Percentiles rank a stretch among this genome's conserved stretches.
phyloP scores from a whole-genome alignment of 2,113 vertebrate genomes.

The Erpornis zantholeuca region DNA sequence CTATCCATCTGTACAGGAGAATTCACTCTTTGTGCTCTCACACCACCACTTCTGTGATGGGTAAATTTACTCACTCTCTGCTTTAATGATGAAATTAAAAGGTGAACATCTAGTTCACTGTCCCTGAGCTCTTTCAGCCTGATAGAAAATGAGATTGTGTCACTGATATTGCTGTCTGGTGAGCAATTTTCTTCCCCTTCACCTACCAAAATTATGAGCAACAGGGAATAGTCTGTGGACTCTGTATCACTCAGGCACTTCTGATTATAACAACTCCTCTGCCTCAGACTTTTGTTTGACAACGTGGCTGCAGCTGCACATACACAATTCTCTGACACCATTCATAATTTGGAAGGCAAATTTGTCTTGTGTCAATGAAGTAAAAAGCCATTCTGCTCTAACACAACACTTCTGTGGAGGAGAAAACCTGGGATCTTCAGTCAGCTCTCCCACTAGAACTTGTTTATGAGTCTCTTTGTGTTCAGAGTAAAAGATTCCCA shows the following conservation, averaged over 20 bases:
- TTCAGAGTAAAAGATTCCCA: neutral
- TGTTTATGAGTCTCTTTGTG: neutral
- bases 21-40: neutral
- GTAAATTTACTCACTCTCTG: neutral
- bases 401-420: neutral
- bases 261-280: neutral
- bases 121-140: neutral
- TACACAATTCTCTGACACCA: neutral
- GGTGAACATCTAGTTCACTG: neutral
- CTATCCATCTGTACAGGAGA: rapidly evolving
- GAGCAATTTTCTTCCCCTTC: neutral
- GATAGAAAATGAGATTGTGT: neutral
- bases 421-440: neutral
- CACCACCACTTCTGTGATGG: neutral
- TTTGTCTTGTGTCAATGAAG: neutral
- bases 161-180: neutral
- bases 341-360: neutral
- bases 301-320: neutral
- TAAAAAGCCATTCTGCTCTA: neutral
- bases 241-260: neutral
- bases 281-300: neutral
- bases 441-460: neutral
- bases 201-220: neutral
- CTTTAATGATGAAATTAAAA: slow-evolving; percentile 19
- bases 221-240: neutral